Evolutionary conservation across 2,888 invertebrate species (phyloP), one percentile per base, ranked within the genome.

Genomic region (Cenopis cana): DNA sequence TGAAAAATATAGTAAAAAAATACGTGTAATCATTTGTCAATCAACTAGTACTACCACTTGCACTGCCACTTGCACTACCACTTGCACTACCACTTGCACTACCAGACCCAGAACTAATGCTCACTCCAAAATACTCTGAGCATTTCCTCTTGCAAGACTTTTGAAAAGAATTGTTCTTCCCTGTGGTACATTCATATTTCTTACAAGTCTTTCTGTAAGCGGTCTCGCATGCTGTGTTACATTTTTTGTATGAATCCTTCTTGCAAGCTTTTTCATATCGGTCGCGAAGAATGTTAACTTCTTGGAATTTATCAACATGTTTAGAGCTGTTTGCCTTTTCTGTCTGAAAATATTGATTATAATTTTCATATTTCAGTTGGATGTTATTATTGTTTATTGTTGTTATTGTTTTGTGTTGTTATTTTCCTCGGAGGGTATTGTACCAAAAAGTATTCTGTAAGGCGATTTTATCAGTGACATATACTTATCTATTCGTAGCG

Each of bases 191-290:
- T n/a, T 64, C 64, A 36, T 38, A n/a, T 38, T 10, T 18, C 0
- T 54, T 3, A 11, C 64, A 64, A 20, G 38, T 54, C 38, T 54
- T 38, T 5, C n/a, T n/a, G 2, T 36, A 38, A 17, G 64, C 20
- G 11, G 9, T 8, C 1, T 54, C 54, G 52, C 64, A 64, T 0
- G 64, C 64, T 9, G 49, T 52, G 9, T 1, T 4, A 20, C 64
- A 52, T 54, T 54, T 62, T 2, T 52, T 36, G 24, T 11, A 64
- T n/a, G 52, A 52, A 10, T 36, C 0, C 12, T 38, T 36, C 11
- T 54, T 52, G 64, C 64, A 64, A 1, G 36, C 18, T 38, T 41
- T 64, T n/a, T 64, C 64, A n/a, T 36, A 64, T 24, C 36, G 18
- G 14, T 52, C 52, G 18, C 64, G 20, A 2, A 64, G 52, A 1